Percentiles rank a stretch among this genome's conserved stretches.
Evolutionary conservation across 2,888 invertebrate genomes (phyloP).

Genomic region (Mayetiola destructor): DNA sequence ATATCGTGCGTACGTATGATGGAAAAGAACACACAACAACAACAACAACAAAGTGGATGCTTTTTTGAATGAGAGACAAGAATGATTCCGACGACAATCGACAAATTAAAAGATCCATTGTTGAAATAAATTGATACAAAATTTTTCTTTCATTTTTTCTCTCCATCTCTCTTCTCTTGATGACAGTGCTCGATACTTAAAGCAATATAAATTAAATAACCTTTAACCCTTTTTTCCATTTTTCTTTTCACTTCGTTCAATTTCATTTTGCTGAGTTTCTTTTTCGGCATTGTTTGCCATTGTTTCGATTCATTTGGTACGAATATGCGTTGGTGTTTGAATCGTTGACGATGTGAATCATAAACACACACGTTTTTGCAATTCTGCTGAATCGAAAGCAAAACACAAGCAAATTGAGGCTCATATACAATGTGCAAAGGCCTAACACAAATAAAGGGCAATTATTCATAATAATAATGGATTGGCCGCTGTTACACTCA

Average conservation of each 20-base stretch:
- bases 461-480: not conserved
- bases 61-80: no score
- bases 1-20: no score
- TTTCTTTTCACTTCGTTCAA: not conserved
- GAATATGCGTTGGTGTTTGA: not conserved
- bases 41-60: no score
- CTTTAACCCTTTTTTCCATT: constrained; percentile 4
- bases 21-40: no score
- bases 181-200: constrained; percentile 12
- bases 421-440: not conserved
- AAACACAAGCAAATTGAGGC: not conserved
- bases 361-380: not conserved
- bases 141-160: not conserved
- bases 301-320: no score
- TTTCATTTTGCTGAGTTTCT: not conserved
- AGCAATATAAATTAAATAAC: constrained; percentile 11
- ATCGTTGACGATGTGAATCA: not conserved
- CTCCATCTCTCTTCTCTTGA: not conserved
- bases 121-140: not conserved
- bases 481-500: no score
- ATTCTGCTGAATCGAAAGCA: not conserved
- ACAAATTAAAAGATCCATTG: constrained; percentile 12
- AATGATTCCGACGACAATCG: not conserved
- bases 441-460: not conserved
- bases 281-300: no score